Evolutionary conservation across 2,888 invertebrate species (phyloP).

Genomic region (Ditylenchus weischeri): DNA sequence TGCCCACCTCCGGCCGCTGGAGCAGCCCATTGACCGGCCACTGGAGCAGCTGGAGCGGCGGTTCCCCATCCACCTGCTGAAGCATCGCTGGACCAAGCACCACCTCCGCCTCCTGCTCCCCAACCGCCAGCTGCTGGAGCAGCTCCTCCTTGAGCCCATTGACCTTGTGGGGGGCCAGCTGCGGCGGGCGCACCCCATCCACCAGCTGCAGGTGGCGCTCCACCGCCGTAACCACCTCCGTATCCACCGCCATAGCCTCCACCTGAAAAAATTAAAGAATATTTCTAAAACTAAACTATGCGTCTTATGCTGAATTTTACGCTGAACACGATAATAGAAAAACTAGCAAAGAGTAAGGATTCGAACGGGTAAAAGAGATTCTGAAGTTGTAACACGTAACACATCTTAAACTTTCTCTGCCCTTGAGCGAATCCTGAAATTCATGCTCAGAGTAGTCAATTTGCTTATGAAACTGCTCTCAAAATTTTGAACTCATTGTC

Average conservation of each 20-base stretch:
- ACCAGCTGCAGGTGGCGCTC: constrained; percentile 18
- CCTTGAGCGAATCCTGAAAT: too few species aligned
- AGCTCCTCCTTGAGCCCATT: constrained; percentile 1
- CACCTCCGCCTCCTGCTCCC: constrained; percentile 20
- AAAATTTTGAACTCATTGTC: too few species aligned
- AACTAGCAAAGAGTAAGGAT: too few species aligned
- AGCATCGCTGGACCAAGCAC: constrained; percentile 13
- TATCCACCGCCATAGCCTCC: constrained; percentile 21
- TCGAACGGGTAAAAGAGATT: too few species aligned
- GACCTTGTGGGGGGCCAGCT: constrained; percentile 22
- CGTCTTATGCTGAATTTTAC: too few species aligned
- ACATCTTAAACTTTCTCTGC: too few species aligned
- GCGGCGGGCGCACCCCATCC: constrained; percentile 26
- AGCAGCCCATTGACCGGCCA: constrained; percentile 12
- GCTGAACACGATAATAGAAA: too few species aligned
- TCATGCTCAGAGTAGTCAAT: too few species aligned
- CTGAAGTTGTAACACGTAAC: too few species aligned
- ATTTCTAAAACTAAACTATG: too few species aligned
- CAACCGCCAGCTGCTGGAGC: constrained; percentile 5
- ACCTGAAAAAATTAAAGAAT: constrained; percentile 4
- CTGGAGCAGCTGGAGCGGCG: constrained; percentile 13
- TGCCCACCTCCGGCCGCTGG: constrained; percentile 21
- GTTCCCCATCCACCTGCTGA: constrained; percentile 16
- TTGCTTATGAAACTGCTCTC: too few species aligned
- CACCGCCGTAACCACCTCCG: constrained; percentile 25